phyloP scores from a whole-genome alignment of 1,140 invertebrate species.

The Listronotus oregonensis region DNA sequence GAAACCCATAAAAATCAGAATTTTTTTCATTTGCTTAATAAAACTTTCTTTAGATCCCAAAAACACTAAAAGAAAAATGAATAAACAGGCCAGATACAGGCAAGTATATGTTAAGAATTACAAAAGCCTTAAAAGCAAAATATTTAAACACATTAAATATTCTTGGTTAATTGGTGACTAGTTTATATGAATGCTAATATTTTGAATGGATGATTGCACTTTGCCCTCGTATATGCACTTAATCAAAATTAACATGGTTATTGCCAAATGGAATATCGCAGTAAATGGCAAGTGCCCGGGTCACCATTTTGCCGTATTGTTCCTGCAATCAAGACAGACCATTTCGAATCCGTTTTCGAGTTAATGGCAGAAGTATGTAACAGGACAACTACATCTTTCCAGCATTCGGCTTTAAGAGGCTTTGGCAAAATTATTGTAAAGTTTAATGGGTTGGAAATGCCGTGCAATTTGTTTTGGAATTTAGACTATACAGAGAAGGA shows the following conservation, averaged over 20 bases:
- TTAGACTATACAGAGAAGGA: slow-evolving; percentile 1
- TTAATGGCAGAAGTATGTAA: slow-evolving; percentile 30
- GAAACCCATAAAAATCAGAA: no score
- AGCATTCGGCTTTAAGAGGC: slow-evolving; percentile 24
- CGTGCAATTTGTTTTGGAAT: slow-evolving; percentile 26
- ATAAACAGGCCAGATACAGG: no score
- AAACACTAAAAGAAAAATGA: no score
- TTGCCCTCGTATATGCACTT: no score
- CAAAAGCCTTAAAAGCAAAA: no score
- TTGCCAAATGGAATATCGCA: slow-evolving; percentile 15
- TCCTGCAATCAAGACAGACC: slow-evolving; percentile 8
- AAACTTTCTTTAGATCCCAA: no score
- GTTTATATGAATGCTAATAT: no score
- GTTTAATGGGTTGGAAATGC: slow-evolving; percentile 21
- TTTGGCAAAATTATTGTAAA: slow-evolving; percentile 29
- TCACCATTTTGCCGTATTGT: slow-evolving; percentile 18
- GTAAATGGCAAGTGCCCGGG: slow-evolving; percentile 7
- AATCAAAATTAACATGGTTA: neutral
- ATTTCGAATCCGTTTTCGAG: slow-evolving; percentile 14
- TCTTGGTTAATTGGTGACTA: no score
- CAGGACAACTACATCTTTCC: slow-evolving; percentile 29
- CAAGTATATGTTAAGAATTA: no score
- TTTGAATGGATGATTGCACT: no score
- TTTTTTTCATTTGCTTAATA: no score
- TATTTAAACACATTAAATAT: no score